Base-by-base conservation (phyloP, 2,888 invertebrate genomes). In the Rhagonycha lutea region DNA sequence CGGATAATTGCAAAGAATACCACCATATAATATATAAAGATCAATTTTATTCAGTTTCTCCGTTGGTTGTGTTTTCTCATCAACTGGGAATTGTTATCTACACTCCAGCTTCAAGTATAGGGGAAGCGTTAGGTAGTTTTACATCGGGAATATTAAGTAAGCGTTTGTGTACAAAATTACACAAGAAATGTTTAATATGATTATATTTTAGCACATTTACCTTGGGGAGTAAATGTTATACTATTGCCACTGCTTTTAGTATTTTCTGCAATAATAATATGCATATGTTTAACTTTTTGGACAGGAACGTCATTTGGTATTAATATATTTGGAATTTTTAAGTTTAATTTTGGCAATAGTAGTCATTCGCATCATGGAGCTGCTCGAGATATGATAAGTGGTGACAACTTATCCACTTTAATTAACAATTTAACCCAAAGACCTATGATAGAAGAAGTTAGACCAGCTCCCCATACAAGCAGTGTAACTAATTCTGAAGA, bases 361-460 rank as follows among this genome's bases (percentile, higher is more conserved):
- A n/a, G 7, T 18, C 18, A 18, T n/a, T 7, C 2, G n/a, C 69
- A 79, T 24, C 47, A 75, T 14, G 14, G 60, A 23, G 68, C 69
- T n/a, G 14, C 78, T 9, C 65, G 68, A 4, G 76, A 79, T 60
- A 18, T 63, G 11, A 18, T 79, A 23, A 71, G 69, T 29, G 79
- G 78, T 4, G 32, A 26, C 14, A 78, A 76, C 69, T 32, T 79
- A 61, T 68, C 24, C 14, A 28, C 63, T 10, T 28, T 79, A 23
- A 10, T 79, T 8, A 65, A 71, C 18, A 47, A 47, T 47, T 67
- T 75, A 7, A 69, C 60, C 12, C 79, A 79, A n/a, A 70, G 79
- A 69, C 69, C 47, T 63, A 74, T 77, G 73, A 62, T 79, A 63
- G 79, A 79, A 75, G 75, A 79, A 7, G 79, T 79, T 72, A 73